phyloP scores from a whole-genome alignment of 1,140 invertebrate species.

The Pantala flavescens region DNA sequence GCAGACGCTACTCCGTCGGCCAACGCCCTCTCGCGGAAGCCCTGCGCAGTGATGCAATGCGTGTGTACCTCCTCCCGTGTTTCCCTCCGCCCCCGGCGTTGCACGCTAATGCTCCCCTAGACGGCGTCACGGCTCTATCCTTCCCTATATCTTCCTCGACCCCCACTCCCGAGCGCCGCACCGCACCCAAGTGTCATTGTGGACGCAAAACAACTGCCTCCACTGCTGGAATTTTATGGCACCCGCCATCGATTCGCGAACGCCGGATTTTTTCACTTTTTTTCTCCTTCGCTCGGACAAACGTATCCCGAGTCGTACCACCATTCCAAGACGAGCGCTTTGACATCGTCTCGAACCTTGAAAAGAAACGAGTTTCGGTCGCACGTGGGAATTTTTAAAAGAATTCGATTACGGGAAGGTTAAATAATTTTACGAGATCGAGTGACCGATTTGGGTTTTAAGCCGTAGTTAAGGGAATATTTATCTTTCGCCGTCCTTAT shows the following conservation, averaged over 20 bases:
- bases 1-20: background rate
- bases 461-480: no score
- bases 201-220: constrained; percentile 3
- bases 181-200: constrained; percentile 7
- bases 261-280: background rate
- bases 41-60: constrained; percentile 6
- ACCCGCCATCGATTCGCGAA: constrained; percentile 5
- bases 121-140: background rate
- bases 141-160: background rate
- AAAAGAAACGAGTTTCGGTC: no score
- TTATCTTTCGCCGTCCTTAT: no score
- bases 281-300: background rate
- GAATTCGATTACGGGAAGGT: no score
- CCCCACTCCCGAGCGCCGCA: background rate
- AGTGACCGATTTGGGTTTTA: no score
- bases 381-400: no score
- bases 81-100: background rate
- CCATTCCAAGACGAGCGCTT: no score
- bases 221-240: background rate
- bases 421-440: no score
- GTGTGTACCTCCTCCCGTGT: background rate
- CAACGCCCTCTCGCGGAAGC: constrained; percentile 1
- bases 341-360: no score
- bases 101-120: background rate
- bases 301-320: background rate